A percentile compares a stretch with the other conserved stretches of the same genome.
Evolutionary conservation across 2,888 invertebrate genomes (phyloP).

Genomic region (Macropis europaea): DNA sequence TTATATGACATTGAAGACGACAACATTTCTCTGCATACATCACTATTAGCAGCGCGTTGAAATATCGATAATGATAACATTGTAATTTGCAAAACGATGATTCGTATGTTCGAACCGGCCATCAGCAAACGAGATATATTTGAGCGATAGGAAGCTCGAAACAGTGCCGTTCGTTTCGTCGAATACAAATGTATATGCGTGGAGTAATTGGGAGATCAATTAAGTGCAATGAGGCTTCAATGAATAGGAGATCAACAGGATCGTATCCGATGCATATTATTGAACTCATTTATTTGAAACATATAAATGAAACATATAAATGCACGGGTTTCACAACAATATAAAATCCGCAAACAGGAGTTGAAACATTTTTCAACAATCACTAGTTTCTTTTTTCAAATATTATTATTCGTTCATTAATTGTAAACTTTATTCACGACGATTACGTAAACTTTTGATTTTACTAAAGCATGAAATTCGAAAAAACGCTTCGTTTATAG

Average conservation of each 20-base stretch:
- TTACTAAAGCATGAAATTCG: too few species aligned
- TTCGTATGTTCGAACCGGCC: conserved; percentile 22
- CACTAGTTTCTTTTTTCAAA: too few species aligned
- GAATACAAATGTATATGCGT: not conserved
- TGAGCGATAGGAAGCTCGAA: conserved; percentile 22
- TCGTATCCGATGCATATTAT: conserved; percentile 1
- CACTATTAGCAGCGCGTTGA: conserved; percentile 37
- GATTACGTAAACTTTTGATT: too few species aligned
- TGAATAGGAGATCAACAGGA: conserved; percentile 13
- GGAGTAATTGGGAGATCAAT: conserved; percentile 29
- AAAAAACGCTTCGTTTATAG: too few species aligned
- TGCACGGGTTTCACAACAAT: too few species aligned
- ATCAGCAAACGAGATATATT: conserved; percentile 4
- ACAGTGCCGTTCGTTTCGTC: conserved; percentile 12
- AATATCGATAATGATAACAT: conserved; percentile 61
- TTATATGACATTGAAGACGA: conserved; percentile 48
- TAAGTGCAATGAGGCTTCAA: conserved; percentile 20
- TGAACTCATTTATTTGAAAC: not conserved
- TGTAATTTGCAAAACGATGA: conserved; percentile 52
- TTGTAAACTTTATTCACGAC: too few species aligned
- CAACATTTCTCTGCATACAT: conserved; percentile 50
- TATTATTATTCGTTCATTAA: too few species aligned
- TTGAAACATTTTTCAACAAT: too few species aligned
- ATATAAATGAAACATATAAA: conserved; percentile 8
- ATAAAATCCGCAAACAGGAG: too few species aligned